phyloP scores from a whole-genome alignment of 2,888 invertebrate species.

The Melanophora roralis region DNA sequence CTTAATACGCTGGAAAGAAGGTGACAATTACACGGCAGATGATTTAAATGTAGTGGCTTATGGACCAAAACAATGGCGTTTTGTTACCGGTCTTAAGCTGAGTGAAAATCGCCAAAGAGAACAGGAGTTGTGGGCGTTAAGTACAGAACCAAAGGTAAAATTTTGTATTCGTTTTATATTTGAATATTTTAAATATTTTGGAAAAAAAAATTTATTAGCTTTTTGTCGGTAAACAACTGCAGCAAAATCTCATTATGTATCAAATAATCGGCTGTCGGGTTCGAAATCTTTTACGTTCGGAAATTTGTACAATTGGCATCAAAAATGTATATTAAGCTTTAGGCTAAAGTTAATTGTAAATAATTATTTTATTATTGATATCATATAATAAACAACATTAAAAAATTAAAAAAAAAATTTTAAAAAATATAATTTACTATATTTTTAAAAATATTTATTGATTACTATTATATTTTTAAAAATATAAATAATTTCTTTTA shows the following conservation, averaged over 20 bases:
- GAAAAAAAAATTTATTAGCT: slow-evolving; percentile 59
- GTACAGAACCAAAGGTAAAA: slow-evolving; percentile 71
- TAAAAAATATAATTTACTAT: too few species aligned
- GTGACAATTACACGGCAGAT: slow-evolving; percentile 80
- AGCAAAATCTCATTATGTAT: slow-evolving; percentile 80
- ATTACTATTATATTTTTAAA: too few species aligned
- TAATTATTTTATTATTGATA: too few species aligned
- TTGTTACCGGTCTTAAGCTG: slow-evolving; percentile 85
- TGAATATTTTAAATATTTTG: not conserved
- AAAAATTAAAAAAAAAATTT: not conserved
- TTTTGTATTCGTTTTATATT: not conserved
- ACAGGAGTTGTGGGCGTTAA: slow-evolving; percentile 84
- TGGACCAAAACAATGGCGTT: slow-evolving; percentile 83
- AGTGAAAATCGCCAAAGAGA: slow-evolving; percentile 79
- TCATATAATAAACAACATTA: not conserved
- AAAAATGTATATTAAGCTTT: slow-evolving; percentile 28
- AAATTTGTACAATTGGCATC: slow-evolving; percentile 69
- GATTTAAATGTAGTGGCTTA: slow-evolving; percentile 78
- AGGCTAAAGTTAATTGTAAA: slow-evolving; percentile 34
- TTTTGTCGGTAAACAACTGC: slow-evolving; percentile 63
- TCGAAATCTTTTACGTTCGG: slow-evolving; percentile 70
- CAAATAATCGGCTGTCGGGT: slow-evolving; percentile 81
- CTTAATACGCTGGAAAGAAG: slow-evolving; percentile 86
- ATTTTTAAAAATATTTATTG: too few species aligned
- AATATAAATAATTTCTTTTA: too few species aligned